phyloP scores from a whole-genome alignment of 2,888 invertebrate genomes.

The Biston betularia region DNA sequence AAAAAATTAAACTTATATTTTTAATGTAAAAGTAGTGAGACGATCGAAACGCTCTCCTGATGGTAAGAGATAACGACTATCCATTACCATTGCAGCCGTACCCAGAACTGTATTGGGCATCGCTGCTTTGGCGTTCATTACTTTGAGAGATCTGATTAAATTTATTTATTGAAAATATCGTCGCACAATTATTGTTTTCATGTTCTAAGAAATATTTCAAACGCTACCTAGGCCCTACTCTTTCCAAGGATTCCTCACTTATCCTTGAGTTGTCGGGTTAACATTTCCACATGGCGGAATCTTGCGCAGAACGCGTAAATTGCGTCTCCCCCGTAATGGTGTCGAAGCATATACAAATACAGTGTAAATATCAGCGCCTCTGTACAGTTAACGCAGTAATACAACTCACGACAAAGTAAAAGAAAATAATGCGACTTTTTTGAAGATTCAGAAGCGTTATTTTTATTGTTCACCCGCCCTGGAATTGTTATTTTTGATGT shows the following conservation, averaged over 20 bases:
- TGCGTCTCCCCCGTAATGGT: slow-evolving; percentile 48
- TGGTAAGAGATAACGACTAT: too few relatives aligned
- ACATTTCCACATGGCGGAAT: slow-evolving; percentile 35
- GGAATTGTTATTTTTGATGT: too few relatives aligned
- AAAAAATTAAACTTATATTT: too few relatives aligned
- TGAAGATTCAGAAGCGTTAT: too few relatives aligned
- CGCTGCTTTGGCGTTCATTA: too few relatives aligned
- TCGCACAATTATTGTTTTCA: slow-evolving; percentile 1
- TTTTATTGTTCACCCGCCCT: too few relatives aligned
- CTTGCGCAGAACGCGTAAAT: slow-evolving; percentile 52
- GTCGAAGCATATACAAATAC: slow-evolving; percentile 47
- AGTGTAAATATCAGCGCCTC: slow-evolving; percentile 35
- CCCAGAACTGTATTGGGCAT: too few relatives aligned
- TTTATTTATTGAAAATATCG: background rate
- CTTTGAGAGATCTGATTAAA: background rate
- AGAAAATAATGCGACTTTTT: too few relatives aligned
- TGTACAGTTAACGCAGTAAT: slow-evolving; percentile 14
- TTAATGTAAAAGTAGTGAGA: too few relatives aligned
- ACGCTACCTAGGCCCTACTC: slow-evolving; percentile 8
- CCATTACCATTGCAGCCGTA: too few relatives aligned
- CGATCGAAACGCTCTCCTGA: too few relatives aligned
- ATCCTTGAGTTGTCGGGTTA: slow-evolving; percentile 28
- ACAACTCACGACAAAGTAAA: background rate
- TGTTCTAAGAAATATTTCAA: slow-evolving; percentile 12
- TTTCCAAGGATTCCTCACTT: slow-evolving; percentile 21